Base-by-base conservation (phyloP, 64 coral and sea anemone genomes). In the Montipora capricornis region DNA sequence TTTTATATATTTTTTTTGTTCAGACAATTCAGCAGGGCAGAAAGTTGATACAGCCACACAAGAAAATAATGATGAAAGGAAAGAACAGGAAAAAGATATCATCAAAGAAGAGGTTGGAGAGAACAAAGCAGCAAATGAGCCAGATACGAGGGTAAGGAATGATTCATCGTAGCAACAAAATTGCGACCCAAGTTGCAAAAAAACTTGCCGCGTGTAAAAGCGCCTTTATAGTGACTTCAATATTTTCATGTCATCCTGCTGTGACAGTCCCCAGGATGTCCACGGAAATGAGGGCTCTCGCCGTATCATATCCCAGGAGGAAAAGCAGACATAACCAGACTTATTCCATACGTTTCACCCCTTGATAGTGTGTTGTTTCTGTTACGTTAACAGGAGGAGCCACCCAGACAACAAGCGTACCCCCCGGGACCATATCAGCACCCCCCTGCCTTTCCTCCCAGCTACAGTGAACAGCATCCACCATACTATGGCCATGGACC, bases 371-470 rank as follows among this genome's bases (percentile, higher is more conserved):
- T 7, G 51, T 4, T 69, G 20, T 70, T 80, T 69, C 14, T 37
- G 61, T 69, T 90, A 4, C 5, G 5, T 90, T 22, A 83, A 68
- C 79, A 92, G 80, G 37, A 74, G 57, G 80, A 58, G 11, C 48
- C 22, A 15, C 29, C 70, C 13, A 82, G 74, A 44, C 67, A 73
- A 17, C 90, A 83, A 55, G 69, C 80, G 59, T 92, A 13, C 52
- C 90, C 14, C 44, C 79, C 80, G 48, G 45, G 49, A 49, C 81
- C 80, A n/a, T 95, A 79, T 64, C 84, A 93, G 44, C 91, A 87
- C 4, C 74, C 88, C 5, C 93, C 80, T 2, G 74, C 69, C 14
- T 89, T 90, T 24, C 88, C 88, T 46, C 93, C 83, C n/a, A 48
- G 44, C 5, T 87, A 46, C 52, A 49, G 69, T 37, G 74, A 88